Conservation (phyloP, 2,797 vertebrate species). For the Gymnocypris eckloni region DNA sequence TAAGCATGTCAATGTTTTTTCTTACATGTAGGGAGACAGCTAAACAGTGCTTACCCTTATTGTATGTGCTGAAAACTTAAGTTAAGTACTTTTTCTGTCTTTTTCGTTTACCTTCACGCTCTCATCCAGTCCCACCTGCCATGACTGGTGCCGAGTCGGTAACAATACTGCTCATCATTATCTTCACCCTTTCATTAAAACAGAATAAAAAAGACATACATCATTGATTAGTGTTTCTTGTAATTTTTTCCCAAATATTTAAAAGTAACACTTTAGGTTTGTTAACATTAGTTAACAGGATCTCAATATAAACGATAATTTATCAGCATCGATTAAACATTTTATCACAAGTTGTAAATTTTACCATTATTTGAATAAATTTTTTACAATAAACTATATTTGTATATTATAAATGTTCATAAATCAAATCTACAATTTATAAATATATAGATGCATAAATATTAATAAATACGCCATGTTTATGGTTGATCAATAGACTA, state of each 20-base stretch:
- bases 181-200: slow-evolving; percentile 67
- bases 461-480: not conserved
- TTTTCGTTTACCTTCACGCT: slow-evolving; percentile 26
- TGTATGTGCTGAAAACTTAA: slow-evolving; percentile 5
- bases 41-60: slow-evolving; percentile 43
- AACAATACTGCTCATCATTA: slow-evolving; percentile 72
- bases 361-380: not conserved
- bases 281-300: not conserved
- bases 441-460: not conserved
- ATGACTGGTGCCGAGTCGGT: slow-evolving; percentile 75
- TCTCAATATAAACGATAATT: not conserved
- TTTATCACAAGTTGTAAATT: not conserved
- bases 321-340: not conserved
- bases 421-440: not conserved
- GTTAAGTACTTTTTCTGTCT: not conserved
- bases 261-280: not conserved
- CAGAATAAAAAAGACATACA: slow-evolving; percentile 19
- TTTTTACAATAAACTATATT: not conserved
- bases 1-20: not conserved
- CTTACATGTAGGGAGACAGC: not conserved
- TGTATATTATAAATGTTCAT: not conserved
- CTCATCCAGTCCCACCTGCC: slow-evolving; percentile 84
- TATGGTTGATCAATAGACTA: not conserved
- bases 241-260: not conserved
- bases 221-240: not conserved